Conservation (phyloP, 2,888 invertebrate genomes). For the Epinotia bilunana region DNA sequence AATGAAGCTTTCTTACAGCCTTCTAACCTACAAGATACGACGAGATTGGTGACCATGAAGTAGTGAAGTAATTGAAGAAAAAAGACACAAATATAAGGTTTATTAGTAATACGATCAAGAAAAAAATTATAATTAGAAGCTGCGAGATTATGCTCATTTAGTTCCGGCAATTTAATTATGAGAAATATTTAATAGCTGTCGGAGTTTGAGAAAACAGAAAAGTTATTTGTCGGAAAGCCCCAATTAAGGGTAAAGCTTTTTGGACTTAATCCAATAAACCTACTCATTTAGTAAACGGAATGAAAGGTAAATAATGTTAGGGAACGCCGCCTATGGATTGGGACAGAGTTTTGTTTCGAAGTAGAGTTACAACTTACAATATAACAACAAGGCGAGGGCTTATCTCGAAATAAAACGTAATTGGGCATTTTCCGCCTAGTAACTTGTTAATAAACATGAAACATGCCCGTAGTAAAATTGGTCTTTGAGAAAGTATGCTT, state of each 20-base stretch:
- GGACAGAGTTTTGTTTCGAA: constrained; percentile 63
- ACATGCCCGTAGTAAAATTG: too few species aligned
- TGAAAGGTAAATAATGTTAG: constrained; percentile 82
- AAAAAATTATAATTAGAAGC: constrained; percentile 15
- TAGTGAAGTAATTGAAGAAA: too few species aligned
- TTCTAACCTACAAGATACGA: too few species aligned
- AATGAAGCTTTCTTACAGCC: too few species aligned
- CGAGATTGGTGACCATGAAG: too few species aligned
- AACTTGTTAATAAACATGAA: too few species aligned
- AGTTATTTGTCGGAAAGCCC: constrained; percentile 82
- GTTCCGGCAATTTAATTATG: constrained; percentile 76
- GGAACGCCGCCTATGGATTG: constrained; percentile 60
- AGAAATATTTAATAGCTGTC: constrained; percentile 79
- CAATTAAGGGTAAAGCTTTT: constrained; percentile 83
- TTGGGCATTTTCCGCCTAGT: too few species aligned
- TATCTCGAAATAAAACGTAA: constrained; percentile 3
- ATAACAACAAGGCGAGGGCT: constrained; percentile 21
- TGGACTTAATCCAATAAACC: constrained; percentile 84
- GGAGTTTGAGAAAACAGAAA: constrained; percentile 82
- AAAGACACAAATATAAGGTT: neutral
- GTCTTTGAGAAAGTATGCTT: too few species aligned
- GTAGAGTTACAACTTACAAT: constrained; percentile 52
- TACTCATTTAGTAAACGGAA: constrained; percentile 82
- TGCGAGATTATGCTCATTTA: constrained; percentile 64
- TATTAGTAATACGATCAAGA: neutral